Evolutionary conservation across 2,888 invertebrate genomes (phyloP).

Genomic region (Dryocosmus kuriphilus): DNA sequence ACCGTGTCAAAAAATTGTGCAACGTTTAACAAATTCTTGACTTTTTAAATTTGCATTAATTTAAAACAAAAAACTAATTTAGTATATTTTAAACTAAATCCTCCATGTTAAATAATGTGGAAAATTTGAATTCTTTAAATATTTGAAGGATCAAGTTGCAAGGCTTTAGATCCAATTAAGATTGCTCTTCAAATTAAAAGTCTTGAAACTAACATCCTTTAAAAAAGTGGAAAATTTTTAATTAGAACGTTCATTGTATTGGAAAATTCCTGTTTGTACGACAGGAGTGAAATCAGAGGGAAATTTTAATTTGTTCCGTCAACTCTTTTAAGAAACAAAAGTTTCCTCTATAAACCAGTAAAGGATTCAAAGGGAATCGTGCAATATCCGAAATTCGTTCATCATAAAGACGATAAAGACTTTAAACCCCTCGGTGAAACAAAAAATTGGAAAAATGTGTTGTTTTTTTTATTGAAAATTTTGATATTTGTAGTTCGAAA

Average conservation of each 20-base stretch:
- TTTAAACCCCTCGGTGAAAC: too few species aligned
- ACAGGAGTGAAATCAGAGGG: neutral
- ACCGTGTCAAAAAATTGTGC: neutral
- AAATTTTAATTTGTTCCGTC: neutral
- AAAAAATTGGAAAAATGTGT: too few species aligned
- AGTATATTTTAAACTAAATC: too few species aligned
- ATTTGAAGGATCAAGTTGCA: neutral
- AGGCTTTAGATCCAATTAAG: neutral
- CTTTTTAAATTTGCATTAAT: too few species aligned
- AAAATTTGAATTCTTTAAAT: too few species aligned
- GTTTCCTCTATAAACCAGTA: neutral
- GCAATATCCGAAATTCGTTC: constrained; percentile 17
- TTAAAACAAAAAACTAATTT: too few species aligned
- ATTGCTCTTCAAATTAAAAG: neutral
- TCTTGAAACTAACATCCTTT: neutral
- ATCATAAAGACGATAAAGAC: too few species aligned
- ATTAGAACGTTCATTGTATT: neutral
- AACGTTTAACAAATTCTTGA: neutral
- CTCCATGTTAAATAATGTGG: too few species aligned
- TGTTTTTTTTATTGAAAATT: too few species aligned
- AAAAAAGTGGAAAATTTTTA: neutral
- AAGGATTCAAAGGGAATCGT: neutral
- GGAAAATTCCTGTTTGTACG: neutral
- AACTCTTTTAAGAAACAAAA: constrained; percentile 1
- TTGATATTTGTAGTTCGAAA: too few species aligned